Base-by-base conservation (phyloP, 2,888 invertebrate species). In the Vesta saturnalis region DNA sequence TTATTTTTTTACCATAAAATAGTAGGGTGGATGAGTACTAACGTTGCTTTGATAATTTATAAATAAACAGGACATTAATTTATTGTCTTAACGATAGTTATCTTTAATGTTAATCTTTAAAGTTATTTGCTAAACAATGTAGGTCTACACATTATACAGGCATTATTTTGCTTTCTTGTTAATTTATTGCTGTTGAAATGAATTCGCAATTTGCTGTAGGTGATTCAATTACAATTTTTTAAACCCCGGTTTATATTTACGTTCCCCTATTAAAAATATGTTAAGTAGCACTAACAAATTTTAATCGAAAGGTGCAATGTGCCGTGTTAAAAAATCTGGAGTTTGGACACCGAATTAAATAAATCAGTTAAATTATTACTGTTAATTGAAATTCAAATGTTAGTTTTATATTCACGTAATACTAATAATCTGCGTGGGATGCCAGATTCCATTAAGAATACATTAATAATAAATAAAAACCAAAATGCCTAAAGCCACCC, bases 71-170 rank as follows among this genome's bases (percentile, higher is more conserved):
- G 52, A 19, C 19, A 19, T 19, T 52, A 19, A 52, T 52, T 52
- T 52, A 52, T 21, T 18, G 19, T 52, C 19, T 18, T 52, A 12
- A 43, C 12, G 18, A 52, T 21, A 19, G 19, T 52, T 52, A 52
- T 52, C 52, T 52, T 18, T 19, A 21, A 52, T 19, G 18, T 21
- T 21, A 19, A 52, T 52, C 52, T 52, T 21, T 18, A 19, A 12
- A 52, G 19, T 52, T 52, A 52, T 52, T 52, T 52, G 52, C 52
- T 52, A 52, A 52, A 18, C 18, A 52, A 52, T 19, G 19, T 52
- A 52, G 52, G 52, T 52, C 52, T 52, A 19, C 52, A n/a, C n/a
- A 19, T 52, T 10, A n/a, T 52, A 19, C 14, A 47, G 15, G 47
- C 52, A 19, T 52, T 52, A n/a, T n/a, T n/a, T n/a, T n/a, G n/a